A percentile compares a stretch with the other conserved stretches of the same genome.
These are phyloP conservation scores for Trichonephila inaurata DNA, from an alignment of 1,140 invertebrate species.

Conservation along the genomic window DNA sequence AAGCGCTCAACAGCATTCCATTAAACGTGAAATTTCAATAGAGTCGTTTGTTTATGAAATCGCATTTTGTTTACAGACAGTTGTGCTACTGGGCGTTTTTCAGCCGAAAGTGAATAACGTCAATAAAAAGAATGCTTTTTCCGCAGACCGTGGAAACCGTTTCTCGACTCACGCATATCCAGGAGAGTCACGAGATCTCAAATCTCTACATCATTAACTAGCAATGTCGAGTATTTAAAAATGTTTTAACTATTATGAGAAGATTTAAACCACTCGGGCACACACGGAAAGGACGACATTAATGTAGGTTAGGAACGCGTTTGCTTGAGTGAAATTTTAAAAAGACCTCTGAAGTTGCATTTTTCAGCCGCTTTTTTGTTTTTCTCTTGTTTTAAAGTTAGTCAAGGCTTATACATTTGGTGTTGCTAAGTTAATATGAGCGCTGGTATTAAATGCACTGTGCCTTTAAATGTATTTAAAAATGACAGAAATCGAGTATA, in stretches of 20 bases:
- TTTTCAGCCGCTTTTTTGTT: no score
- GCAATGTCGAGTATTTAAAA: not conserved
- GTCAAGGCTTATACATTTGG: no score
- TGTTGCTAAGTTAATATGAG: no score
- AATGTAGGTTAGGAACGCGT: not conserved
- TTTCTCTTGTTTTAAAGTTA: no score
- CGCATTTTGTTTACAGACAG: not conserved
- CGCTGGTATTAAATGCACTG: no score
- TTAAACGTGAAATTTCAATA: no score
- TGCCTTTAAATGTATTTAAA: no score
- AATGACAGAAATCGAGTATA: no score
- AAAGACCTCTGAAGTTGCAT: not conserved
- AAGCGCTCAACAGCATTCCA: no score
- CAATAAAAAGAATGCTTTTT: not conserved
- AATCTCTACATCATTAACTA: not conserved
- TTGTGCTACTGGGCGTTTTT: conserved; percentile 24
- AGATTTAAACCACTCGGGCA: not conserved
- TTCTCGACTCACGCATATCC: not conserved
- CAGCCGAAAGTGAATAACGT: not conserved
- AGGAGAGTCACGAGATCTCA: no score
- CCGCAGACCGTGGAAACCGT: not conserved
- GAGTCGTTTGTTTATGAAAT: not conserved
- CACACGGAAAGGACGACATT: not conserved
- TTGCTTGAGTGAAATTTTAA: not conserved
- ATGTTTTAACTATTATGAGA: not conserved